These are phyloP conservation scores for Macrobrachium nipponense DNA, from an alignment of 1,140 invertebrate genomes.

Conservation along the genomic window DNA sequence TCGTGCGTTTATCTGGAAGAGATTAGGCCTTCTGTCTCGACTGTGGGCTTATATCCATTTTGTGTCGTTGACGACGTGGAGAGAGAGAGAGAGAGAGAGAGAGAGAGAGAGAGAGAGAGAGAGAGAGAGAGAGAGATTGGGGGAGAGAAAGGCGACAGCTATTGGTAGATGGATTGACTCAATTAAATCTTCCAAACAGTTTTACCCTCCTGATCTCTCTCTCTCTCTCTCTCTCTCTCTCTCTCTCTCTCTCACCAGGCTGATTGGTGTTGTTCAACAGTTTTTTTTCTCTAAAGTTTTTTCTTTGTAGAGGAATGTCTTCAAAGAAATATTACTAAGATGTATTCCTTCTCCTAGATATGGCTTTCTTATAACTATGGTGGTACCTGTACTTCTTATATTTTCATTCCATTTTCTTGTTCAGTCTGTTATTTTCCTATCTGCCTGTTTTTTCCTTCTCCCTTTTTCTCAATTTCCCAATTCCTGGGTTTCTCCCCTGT, in stretches of 20 bases:
- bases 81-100: background rate
- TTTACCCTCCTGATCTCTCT: conserved; percentile 14
- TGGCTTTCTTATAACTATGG: too few species aligned
- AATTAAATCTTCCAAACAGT: conserved; percentile 31
- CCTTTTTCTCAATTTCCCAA: background rate
- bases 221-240: background rate
- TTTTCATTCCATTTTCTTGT: too few species aligned
- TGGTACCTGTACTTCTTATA: too few species aligned
- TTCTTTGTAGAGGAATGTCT: too few species aligned
- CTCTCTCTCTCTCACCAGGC: background rate
- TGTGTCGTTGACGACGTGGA: background rate
- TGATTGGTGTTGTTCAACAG: background rate
- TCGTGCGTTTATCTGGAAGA: too few species aligned
- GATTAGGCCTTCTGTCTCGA: too few species aligned
- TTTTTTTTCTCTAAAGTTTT: too few species aligned
- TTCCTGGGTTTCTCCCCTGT: background rate
- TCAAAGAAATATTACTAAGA: too few species aligned
- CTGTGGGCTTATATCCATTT: background rate
- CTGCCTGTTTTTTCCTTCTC: background rate
- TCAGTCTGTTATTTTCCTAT: background rate
- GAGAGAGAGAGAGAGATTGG: too few species aligned
- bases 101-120: conserved; percentile 12
- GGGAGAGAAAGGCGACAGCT: background rate
- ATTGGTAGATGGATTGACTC: conserved; percentile 20
- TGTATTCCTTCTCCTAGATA: too few species aligned